Evolutionary conservation across 23 tunicate species (phyloP), one percentile per base, ranked within the genome.

Genomic region (Trididemnum nubilum): DNA sequence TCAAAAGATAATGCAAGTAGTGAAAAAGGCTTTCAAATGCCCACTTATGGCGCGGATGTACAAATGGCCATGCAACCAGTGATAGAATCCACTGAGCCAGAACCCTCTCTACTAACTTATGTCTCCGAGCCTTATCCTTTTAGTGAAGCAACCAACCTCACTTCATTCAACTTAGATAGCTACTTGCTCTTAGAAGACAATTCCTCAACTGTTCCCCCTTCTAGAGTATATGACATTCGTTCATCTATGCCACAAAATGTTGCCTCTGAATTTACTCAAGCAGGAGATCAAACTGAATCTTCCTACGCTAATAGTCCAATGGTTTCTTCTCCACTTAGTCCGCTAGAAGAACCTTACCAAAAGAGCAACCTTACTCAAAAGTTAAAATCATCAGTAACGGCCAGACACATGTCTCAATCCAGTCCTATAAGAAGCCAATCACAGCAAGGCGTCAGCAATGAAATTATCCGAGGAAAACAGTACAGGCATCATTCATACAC

Each of bases 401-500:
- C 22, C 22, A 61, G 67, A 61, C 67, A 61, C 26, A n/a, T 5
- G n/a, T 44, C 54, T 44, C 54, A 9, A 44, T 44, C 54, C 15
- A 44, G 54, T 44, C 15, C 54, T 15, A 44, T 9, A 44, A 44
- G 12, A 7, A 44, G 15, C 15, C 15, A 44, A 9, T n/a, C n/a
- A n/a, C n/a, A n/a, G n/a, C n/a, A n/a, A n/a, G n/a, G n/a, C n/a
- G n/a, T n/a, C n/a, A n/a, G n/a, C n/a, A n/a, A n/a, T n/a, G 57
- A 49, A 49, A 9, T 49, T 49, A 61, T 21, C n/a, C 67, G 67
- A 3, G 26, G 28, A 2, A 66, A 81, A 26, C 89, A 77, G 61
- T 65, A 59, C 23, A 82, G 90, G 9, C 82, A 78, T 38, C 82
- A 84, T 29, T 85, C 90, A 15, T 78, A 77, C 82, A 18, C 82